Evolutionary conservation across 2,888 invertebrate genomes (phyloP), one percentile per base, ranked within the genome.

Genomic region (Diogma glabrata): DNA sequence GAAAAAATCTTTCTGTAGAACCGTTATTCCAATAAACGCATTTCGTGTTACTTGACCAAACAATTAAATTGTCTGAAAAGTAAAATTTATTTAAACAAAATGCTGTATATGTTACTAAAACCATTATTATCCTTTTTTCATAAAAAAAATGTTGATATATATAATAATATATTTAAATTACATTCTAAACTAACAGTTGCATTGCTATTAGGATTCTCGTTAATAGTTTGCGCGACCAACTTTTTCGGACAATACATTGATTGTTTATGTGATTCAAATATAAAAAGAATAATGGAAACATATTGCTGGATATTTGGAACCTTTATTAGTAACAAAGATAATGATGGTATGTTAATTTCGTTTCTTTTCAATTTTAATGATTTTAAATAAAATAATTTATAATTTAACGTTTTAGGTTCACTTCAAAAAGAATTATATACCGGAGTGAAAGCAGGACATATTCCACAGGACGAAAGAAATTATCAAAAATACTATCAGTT

Each of bases 181-280:
- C 87, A 87, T 66, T 85, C 84, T 63, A 80, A 81, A 63, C 73
- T 79, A 28, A 84, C 87, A 0, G 81, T 83, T 47, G 75, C 83
- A 48, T 74, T 88, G 61, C 69, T 90, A 53, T 70, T 87, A 36
- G 76, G 82, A 20, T 86, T 83, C 67, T 82, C 84, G 2, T 69
- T 87, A 59, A 64, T 89, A 59, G 77, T 90, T 43, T 84, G 86
- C 20, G 81, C 86, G 12, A 84, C 85, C 61, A 87, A 90, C 66
- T 88, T 87, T 69, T 87, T 89, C 60, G 89, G 89, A 0, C 86
- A 89, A 59, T 88, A 89, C 0, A 87, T 91, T 49, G 78, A 83
- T 60, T 90, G 90, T 65, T 74, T 80, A 6, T 72, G 74, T 36
- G 67, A 68, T 45, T 69, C 69, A 14, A 70, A 73, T 5, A 57